phyloP scores from a whole-genome alignment of 2,797 vertebrate species.

The Caiman crocodilus region DNA sequence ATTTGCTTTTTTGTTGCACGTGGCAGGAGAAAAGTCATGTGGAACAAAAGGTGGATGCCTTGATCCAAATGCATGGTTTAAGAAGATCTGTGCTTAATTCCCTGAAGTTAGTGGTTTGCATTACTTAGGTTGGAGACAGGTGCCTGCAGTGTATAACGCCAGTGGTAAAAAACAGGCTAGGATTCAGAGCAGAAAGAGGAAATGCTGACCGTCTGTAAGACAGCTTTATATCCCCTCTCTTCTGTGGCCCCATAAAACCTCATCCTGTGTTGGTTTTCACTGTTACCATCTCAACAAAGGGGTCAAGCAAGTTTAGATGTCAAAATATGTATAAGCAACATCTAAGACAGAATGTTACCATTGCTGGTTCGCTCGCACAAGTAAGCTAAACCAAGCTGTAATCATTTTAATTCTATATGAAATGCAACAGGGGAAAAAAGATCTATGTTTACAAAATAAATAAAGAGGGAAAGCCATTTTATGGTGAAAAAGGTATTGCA shows the following conservation, averaged over 20 bases:
- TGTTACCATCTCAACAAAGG: neutral
- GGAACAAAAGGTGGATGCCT: neutral
- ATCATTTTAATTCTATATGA: neutral
- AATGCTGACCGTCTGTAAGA: neutral
- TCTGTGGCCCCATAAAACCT: neutral
- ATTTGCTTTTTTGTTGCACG: neutral
- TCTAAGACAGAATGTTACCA: neutral
- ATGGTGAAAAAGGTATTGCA: neutral
- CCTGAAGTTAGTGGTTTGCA: neutral
- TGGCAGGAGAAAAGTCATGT: neutral
- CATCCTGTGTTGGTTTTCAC: neutral
- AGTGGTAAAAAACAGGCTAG: neutral
- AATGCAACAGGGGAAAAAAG: neutral
- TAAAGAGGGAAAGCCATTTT: neutral
- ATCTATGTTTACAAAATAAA: neutral
- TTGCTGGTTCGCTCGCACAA: neutral
- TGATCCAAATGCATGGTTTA: neutral
- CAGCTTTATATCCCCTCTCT: neutral
- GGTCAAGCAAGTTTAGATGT: neutral
- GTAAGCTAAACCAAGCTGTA: neutral
- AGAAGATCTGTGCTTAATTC: neutral
- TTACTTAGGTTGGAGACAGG: neutral
- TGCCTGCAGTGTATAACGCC: neutral
- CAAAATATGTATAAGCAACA: neutral
- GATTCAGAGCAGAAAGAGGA: neutral